Evolutionary conservation across 2,888 invertebrate species (phyloP), one percentile per base, ranked within the genome.

Genomic region (Phalera bucephala): DNA sequence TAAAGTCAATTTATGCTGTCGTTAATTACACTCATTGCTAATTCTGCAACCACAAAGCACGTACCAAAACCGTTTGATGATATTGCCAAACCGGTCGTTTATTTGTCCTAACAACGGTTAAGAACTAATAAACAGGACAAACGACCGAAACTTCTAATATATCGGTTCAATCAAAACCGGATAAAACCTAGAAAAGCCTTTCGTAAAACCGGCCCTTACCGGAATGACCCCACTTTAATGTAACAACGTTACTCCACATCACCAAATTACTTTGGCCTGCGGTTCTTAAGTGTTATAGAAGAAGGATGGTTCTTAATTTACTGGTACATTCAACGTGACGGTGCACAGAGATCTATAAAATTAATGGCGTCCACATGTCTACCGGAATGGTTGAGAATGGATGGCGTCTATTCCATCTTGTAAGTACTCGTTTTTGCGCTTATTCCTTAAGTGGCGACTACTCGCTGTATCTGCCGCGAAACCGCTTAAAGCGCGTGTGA

Each of bases 301-400:
- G 54, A 59, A 36, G 53, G 52, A 55, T 52, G 35, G 55, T 23
- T 62, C 58, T 44, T 43, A 42, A 45, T 57, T 42, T 39, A 53
- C 44, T 64, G 59, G 64, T 34, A 45, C 41, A 37, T 45, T 53
- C 53, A 47, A 49, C 51, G 48, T 55, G 49, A 45, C 39, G 38
- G 36, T 29, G 45, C 40, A 36, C 40, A 59, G 66, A 54, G 66
- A 62, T 64, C 70, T 69, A 77, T 77, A 76, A 78, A 78, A 73
- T 67, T 72, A 78, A 80, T 76, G 70, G 77, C 52, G 50, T 75
- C 76, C 70, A 56, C 72, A 62, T 77, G 77, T 78, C 72, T 68
- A 64, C 45, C 15, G 45, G 58, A 75, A 70, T 65, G 63, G 69
- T 48, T 61, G 33, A 47, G 48, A 43, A 53, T 40, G 42, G 36